Percentiles rank a stretch among this genome's conserved stretches.
phyloP scores from a whole-genome alignment of 2,888 invertebrate species.

The Eilema depressum region DNA sequence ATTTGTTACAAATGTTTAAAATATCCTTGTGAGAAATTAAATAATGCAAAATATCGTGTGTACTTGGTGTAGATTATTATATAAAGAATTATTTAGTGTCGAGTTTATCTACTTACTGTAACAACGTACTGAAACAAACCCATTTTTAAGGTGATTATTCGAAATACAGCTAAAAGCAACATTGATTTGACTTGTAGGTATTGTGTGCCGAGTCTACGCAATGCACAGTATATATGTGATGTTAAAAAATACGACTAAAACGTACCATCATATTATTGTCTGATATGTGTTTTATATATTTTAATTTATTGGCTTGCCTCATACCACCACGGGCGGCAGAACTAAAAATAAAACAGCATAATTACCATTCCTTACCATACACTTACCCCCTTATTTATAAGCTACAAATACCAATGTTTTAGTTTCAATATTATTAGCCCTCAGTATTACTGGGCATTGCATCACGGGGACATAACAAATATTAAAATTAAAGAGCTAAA shows the following conservation, averaged over 20 bases:
- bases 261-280: conserved; percentile 65
- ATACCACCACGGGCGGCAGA: conserved; percentile 82
- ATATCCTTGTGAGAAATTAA: background rate
- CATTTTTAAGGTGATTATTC: conserved; percentile 44
- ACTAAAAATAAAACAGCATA: conserved; percentile 77
- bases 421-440: background rate
- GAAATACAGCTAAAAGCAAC: conserved; percentile 54
- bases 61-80: background rate
- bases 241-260: conserved; percentile 62
- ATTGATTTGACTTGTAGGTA: conserved; percentile 43
- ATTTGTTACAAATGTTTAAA: background rate
- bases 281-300: conserved; percentile 55
- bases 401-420: background rate
- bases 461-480: background rate
- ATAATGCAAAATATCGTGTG: conserved; percentile 2
- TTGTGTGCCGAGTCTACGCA: conserved; percentile 57
- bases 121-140: conserved; percentile 45
- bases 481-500: background rate
- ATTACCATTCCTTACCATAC: conserved; percentile 35
- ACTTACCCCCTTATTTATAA: background rate
- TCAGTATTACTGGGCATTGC: background rate
- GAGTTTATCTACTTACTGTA: conserved; percentile 30
- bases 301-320: conserved; percentile 64
- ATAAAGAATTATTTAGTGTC: conserved; percentile 26
- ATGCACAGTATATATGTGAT: conserved; percentile 54